These are phyloP conservation scores for Campopleginae sp. DNA, from an alignment of 2,888 invertebrate species.

Conservation along the genomic window DNA sequence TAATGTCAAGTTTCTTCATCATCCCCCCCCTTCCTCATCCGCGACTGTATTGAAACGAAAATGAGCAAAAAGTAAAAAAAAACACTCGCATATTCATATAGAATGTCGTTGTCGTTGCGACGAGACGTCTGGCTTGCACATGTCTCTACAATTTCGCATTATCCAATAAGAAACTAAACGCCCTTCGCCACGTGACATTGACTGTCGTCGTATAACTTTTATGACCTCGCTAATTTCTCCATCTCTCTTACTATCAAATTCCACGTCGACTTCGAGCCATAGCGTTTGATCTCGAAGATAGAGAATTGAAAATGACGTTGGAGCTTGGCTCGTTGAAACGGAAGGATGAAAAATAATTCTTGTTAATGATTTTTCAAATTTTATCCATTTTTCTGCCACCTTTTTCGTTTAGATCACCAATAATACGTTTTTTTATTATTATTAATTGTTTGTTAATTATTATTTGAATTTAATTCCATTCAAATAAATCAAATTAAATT, in stretches of 20 bases:
- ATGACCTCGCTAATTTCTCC: conserved; percentile 67
- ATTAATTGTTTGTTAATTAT: too few species aligned
- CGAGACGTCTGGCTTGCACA: conserved; percentile 80
- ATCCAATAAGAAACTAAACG: conserved; percentile 77
- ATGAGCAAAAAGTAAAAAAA: neutral
- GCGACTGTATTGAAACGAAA: conserved; percentile 34
- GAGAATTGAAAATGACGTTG: neutral
- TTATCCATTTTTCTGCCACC: too few species aligned
- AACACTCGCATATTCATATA: conserved; percentile 1
- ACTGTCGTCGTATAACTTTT: conserved; percentile 66
- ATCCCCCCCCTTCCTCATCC: conserved; percentile 23
- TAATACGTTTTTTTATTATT: too few species aligned
- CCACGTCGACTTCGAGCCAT: neutral
- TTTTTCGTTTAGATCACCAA: too few species aligned
- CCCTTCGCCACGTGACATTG: conserved; percentile 76
- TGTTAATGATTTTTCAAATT: too few species aligned
- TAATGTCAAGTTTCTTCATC: conserved; percentile 11
- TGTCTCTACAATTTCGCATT: conserved; percentile 77
- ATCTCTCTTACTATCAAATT: conserved; percentile 44
- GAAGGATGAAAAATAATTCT: too few species aligned
- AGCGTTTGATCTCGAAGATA: neutral
- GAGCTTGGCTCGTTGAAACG: too few species aligned
- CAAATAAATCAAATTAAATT: too few species aligned
- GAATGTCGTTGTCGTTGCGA: conserved; percentile 37
- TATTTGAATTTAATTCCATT: too few species aligned